Conservation (phyloP, 2,113 vertebrate genomes). For the Tachuris rubrigastra region DNA sequence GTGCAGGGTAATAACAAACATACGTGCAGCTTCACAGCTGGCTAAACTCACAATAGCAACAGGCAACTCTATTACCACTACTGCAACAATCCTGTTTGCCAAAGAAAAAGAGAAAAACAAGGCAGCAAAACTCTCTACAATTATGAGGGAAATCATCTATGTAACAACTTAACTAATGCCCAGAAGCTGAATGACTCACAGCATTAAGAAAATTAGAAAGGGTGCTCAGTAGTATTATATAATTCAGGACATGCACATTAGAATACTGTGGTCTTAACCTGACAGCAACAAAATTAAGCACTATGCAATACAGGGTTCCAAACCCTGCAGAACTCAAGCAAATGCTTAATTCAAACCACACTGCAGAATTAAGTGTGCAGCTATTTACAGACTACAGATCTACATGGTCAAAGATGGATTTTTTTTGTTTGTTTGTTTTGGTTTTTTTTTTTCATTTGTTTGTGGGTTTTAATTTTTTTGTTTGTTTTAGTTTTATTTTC, state of each 20-base stretch:
- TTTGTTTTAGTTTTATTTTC: not conserved
- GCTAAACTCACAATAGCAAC: constrained; percentile 49
- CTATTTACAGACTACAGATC: not conserved
- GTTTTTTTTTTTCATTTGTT: not conserved
- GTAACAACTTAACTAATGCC: constrained; percentile 69
- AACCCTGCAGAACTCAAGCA: not conserved
- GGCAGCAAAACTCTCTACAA: constrained; percentile 43
- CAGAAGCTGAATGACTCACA: constrained; percentile 54
- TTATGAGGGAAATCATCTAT: constrained; percentile 67
- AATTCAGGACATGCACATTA: constrained; percentile 33
- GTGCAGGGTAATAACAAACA: not conserved
- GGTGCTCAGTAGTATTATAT: constrained; percentile 16
- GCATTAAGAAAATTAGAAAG: constrained; percentile 53
- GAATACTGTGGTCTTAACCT: not conserved
- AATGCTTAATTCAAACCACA: not conserved
- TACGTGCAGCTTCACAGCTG: constrained; percentile 53
- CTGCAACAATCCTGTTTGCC: constrained; percentile 39
- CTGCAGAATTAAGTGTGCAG: not conserved
- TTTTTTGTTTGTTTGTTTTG: not conserved
- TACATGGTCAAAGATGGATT: not conserved
- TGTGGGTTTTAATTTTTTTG: not conserved
- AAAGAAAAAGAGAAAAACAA: constrained; percentile 54
- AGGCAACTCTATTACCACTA: constrained; percentile 51
- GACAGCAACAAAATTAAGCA: not conserved
- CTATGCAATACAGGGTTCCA: not conserved